Conservation (phyloP, 2,797 vertebrate genomes). For the Leptatherina wallacei region DNA sequence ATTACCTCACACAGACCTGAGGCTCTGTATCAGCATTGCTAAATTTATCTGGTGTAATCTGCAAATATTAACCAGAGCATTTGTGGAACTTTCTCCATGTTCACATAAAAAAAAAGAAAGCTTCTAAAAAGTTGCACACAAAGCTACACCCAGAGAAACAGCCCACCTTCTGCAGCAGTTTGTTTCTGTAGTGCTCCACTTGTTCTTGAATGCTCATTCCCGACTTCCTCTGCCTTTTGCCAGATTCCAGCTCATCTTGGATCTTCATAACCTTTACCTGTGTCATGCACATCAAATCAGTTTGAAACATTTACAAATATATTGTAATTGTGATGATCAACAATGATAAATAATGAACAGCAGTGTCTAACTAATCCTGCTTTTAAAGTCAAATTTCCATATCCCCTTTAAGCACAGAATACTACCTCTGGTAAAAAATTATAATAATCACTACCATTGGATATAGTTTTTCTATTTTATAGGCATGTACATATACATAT, state of each 20-base stretch:
- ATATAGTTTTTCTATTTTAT: not conserved
- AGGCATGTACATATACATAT: not conserved
- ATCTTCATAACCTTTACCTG: conserved; percentile 87
- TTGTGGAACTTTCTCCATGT: not conserved
- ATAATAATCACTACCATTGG: not conserved
- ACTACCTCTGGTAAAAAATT: not conserved
- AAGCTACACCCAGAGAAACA: not conserved
- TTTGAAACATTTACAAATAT: not conserved
- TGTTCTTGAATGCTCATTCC: conserved; percentile 83
- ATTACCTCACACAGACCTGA: not conserved
- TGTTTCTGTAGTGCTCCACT: conserved; percentile 85
- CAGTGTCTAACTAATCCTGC: not conserved
- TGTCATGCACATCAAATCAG: conserved; percentile 12
- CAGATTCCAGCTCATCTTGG: conserved; percentile 86
- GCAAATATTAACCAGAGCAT: not conserved
- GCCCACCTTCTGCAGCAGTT: conserved; percentile 84
- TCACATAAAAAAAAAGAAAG: not conserved
- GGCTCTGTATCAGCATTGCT: not conserved
- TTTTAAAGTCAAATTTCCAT: not conserved
- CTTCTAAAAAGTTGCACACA: not conserved
- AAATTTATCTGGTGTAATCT: not conserved
- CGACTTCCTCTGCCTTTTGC: conserved; percentile 80
- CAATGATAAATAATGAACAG: too few relatives aligned
- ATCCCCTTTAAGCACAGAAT: not conserved
- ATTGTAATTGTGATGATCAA: not conserved